Percentiles rank a stretch among this genome's conserved stretches.
These are phyloP conservation scores for Caradrina kadenii DNA, from an alignment of 2,888 invertebrate genomes.

Conservation along the genomic window DNA sequence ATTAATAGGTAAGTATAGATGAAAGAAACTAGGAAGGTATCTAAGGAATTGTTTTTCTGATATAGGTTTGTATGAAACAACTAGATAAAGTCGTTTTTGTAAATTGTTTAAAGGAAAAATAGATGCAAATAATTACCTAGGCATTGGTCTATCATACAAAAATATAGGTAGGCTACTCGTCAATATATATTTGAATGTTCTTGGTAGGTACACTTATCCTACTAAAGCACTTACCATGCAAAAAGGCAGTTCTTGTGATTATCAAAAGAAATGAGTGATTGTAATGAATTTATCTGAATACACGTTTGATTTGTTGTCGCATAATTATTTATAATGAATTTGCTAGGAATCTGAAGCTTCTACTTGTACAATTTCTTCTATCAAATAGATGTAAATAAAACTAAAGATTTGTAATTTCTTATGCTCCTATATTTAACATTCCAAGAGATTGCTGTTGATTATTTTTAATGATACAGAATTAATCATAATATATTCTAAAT, in stretches of 20 bases:
- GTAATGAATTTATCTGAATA: background rate
- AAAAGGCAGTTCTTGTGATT: background rate
- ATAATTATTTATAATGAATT: background rate
- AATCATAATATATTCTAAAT: background rate
- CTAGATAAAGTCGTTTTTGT: no score
- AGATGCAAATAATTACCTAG: no score
- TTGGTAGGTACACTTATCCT: background rate
- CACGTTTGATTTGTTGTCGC: background rate
- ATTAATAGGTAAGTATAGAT: no score
- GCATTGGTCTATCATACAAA: no score
- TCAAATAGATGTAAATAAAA: background rate
- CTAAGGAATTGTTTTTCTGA: no score
- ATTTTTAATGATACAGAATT: background rate
- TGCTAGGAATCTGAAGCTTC: constrained; percentile 7
- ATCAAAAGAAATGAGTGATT: background rate
- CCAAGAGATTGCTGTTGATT: background rate
- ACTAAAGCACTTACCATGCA: constrained; percentile 14
- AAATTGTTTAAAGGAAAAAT: no score
- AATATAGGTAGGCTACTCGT: no score
- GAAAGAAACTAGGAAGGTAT: no score
- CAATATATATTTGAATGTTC: no score
- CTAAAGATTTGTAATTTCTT: constrained; percentile 3
- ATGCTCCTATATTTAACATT: constrained; percentile 9
- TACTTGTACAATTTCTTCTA: constrained; percentile 1
- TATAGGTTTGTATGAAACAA: no score